These are phyloP conservation scores for Xanthia icteritia DNA, from an alignment of 2,888 invertebrate species.

Conservation along the genomic window DNA sequence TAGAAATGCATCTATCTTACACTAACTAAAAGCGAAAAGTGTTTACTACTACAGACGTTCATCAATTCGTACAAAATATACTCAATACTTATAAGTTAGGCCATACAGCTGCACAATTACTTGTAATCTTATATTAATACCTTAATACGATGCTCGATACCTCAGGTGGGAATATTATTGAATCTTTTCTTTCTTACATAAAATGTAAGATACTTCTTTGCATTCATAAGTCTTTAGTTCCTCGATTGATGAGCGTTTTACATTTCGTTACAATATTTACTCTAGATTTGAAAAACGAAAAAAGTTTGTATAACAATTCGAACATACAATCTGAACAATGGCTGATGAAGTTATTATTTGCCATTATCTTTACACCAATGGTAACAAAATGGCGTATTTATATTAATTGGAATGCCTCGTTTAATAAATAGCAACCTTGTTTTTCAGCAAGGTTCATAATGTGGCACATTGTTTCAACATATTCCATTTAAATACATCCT, in stretches of 20 bases:
- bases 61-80: slow-evolving; percentile 66
- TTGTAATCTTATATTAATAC: slow-evolving; percentile 50
- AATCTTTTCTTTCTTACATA: slow-evolving; percentile 37
- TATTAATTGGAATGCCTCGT: slow-evolving; percentile 70
- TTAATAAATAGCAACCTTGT: slow-evolving; percentile 51
- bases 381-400: slow-evolving; percentile 57
- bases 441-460: slow-evolving; percentile 45
- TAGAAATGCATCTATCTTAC: slow-evolving; percentile 49
- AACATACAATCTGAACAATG: not conserved
- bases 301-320: not conserved
- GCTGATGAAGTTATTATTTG: slow-evolving; percentile 15
- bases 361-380: slow-evolving; percentile 36
- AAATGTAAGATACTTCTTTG: slow-evolving; percentile 31
- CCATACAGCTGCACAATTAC: slow-evolving; percentile 58
- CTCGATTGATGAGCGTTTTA: slow-evolving; percentile 40
- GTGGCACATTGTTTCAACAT: slow-evolving; percentile 66
- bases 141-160: slow-evolving; percentile 58
- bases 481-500: slow-evolving; percentile 43
- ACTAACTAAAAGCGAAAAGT: slow-evolving; percentile 53
- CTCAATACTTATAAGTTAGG: slow-evolving; percentile 64
- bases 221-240: slow-evolving; percentile 32
- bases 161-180: slow-evolving; percentile 70
- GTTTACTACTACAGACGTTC: slow-evolving; percentile 55
- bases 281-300: slow-evolving; percentile 8
- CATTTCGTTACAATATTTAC: slow-evolving; percentile 17